Conservation (phyloP, 2,113 vertebrate species). For the Scatophagus argus region DNA sequence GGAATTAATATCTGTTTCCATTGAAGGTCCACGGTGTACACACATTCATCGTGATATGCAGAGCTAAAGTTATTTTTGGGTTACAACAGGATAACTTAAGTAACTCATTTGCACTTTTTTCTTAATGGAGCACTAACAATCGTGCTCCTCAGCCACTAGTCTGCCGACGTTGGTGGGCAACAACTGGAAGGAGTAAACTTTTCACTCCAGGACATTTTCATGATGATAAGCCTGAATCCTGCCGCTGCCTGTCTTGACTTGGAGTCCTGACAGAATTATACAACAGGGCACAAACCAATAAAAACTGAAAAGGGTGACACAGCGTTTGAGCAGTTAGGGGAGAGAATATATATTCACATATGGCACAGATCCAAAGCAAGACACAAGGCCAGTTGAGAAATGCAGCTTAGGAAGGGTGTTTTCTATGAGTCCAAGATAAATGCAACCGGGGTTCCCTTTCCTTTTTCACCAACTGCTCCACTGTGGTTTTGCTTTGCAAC, state of each 20-base stretch:
- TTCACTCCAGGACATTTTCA: slow-evolving; percentile 48
- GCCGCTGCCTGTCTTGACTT: slow-evolving; percentile 67
- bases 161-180: slow-evolving; percentile 58
- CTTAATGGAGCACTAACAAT: slow-evolving; percentile 22
- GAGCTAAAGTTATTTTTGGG: slow-evolving; percentile 11
- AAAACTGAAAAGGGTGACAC: slow-evolving; percentile 67
- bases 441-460: slow-evolving; percentile 74
- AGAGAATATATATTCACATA: slow-evolving; percentile 55
- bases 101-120: slow-evolving; percentile 38
- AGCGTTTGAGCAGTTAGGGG: slow-evolving; percentile 52
- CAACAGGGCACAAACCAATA: slow-evolving; percentile 59
- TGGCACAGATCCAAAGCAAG: slow-evolving; percentile 70
- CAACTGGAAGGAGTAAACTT: slow-evolving; percentile 57
- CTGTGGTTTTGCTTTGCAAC: slow-evolving; percentile 78
- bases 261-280: slow-evolving; percentile 61
- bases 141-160: slow-evolving; percentile 9
- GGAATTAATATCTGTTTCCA: slow-evolving; percentile 4
- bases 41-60: slow-evolving; percentile 15
- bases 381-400: slow-evolving; percentile 69
- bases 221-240: slow-evolving; percentile 60
- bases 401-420: slow-evolving; percentile 76
- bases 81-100: slow-evolving; percentile 24
- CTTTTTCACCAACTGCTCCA: slow-evolving; percentile 78
- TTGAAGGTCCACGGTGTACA: neutral
- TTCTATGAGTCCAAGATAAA: slow-evolving; percentile 74